These are phyloP conservation scores for Poecilia gillii DNA, from an alignment of 2,797 vertebrate genomes.

Conservation along the genomic window DNA sequence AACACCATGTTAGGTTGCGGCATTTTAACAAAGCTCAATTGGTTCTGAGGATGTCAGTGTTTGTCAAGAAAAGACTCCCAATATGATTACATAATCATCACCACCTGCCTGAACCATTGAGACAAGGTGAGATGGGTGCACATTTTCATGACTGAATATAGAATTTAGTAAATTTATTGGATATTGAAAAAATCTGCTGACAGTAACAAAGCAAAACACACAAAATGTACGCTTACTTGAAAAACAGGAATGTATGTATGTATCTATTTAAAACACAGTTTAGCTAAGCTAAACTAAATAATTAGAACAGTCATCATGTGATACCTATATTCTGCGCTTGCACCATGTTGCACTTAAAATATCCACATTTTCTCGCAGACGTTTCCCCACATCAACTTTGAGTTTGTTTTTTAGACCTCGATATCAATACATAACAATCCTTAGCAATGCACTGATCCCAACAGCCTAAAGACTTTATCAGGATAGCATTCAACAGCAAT, in stretches of 20 bases:
- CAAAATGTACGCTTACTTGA: neutral
- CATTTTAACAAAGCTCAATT: neutral
- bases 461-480: neutral
- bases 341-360: neutral
- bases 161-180: neutral
- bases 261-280: neutral
- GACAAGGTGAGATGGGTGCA: neutral
- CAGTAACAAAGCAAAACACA: neutral
- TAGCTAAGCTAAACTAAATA: neutral
- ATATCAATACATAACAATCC: neutral
- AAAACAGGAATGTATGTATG: neutral
- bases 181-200: neutral
- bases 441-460: neutral
- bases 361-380: neutral
- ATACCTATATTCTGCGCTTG: neutral
- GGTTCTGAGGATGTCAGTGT: neutral
- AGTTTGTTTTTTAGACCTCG: neutral
- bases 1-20: neutral
- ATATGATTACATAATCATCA: neutral
- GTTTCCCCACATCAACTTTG: neutral
- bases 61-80: neutral
- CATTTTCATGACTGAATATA: neutral
- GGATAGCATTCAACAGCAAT: neutral
- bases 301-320: neutral
- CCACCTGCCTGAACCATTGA: neutral